These are phyloP conservation scores for Trachelus iudaicus DNA, from an alignment of 2,888 invertebrate genomes.

Conservation along the genomic window DNA sequence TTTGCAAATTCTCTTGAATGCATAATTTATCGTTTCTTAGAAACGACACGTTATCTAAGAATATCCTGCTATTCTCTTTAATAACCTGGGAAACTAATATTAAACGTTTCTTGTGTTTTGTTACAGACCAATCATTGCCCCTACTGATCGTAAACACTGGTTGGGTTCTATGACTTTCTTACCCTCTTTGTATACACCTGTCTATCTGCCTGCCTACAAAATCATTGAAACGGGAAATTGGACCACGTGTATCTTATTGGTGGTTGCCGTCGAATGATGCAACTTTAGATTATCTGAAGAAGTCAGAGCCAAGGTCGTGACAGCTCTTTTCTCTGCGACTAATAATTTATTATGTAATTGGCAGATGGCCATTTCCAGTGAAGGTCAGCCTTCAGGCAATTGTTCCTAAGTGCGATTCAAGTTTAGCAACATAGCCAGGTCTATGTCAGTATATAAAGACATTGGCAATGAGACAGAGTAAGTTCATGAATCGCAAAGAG, in stretches of 20 bases:
- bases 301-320: neutral
- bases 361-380: constrained; percentile 20
- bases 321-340: neutral
- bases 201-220: neutral
- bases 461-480: neutral
- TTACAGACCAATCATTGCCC: neutral
- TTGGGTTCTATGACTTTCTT: neutral
- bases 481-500: neutral
- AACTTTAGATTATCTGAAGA: neutral
- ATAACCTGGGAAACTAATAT: neutral
- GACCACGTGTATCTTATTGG: neutral
- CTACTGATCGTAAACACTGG: neutral
- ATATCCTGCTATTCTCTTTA: neutral
- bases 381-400: constrained; percentile 41
- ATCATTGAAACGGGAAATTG: neutral
- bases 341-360: constrained; percentile 22
- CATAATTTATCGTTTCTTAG: neutral
- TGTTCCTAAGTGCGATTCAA: constrained; percentile 47
- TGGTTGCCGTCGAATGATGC: neutral
- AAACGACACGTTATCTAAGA: neutral
- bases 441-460: neutral
- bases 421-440: constrained; percentile 21
- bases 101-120: neutral
- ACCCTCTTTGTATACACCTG: neutral
- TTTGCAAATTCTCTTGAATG: neutral